Evolutionary conservation across 2,888 invertebrate species (phyloP), one percentile per base, ranked within the genome.

Genomic region (Stenoptilia bipunctidactyla): DNA sequence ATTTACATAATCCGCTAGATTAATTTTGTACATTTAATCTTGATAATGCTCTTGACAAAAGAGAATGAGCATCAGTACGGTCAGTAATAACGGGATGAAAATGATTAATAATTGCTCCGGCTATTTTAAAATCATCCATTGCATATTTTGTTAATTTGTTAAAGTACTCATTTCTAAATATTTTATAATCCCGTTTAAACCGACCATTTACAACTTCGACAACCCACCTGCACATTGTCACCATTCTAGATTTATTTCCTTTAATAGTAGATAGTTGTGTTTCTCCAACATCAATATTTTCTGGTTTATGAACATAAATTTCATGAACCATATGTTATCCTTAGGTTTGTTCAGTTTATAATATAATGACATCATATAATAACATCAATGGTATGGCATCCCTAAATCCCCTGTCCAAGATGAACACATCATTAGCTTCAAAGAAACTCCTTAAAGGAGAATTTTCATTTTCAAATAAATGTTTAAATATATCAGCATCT

Each of bases 131-230:
- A 40, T 45, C 45, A 20, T 37, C 15, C 44, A 48, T 45, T 13
- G 43, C 14, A 34, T 44, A 37, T 20, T 5, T 37, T 9, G 35
- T n/a, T 1, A 40, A 20, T 33, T 10, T 12, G 43, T 41, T 39
- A 40, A 45, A 43, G 43, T 36, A 43, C 3, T 34, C 14, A 10
- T 27, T 10, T 33, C 41, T 20, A 14, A 41, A 38, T 38, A 40
- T 14, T 15, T 45, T 40, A 40, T 42, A 47, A 41, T 47, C 45
- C 10, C 45, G 15, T 41, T 46, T 46, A n/a, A 48, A 45, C 4
- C 41, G 27, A 6, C 45, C 46, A 27, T 46, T 43, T 1, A 48
- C 45, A 9, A 47, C 40, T 37, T 47, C 43, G 6, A 45, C 40
- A 1, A 45, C 43, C 44, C 46, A 47, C n/a, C 41, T 40, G 30